Base-by-base conservation (phyloP, 2,888 invertebrate species). In the Archips crataeganus region DNA sequence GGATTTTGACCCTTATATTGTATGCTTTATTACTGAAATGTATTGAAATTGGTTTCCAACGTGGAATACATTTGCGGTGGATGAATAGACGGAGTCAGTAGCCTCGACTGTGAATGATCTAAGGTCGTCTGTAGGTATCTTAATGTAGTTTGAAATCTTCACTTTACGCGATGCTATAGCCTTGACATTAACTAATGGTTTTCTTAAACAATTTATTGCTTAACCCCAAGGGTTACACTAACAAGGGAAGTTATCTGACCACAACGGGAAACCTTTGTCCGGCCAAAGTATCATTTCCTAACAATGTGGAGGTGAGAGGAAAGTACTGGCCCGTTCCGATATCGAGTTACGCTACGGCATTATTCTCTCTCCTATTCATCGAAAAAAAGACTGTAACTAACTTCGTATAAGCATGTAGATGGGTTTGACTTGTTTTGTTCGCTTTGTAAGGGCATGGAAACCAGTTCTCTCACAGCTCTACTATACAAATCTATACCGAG, bases 271-370 rank as follows among this genome's bases (percentile, higher is more conserved):
- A 73, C 77, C 71, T 75, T 74, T 76, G 75, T 77, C 79, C 77
- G 77, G 75, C 74, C 75, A 80, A 82, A 84, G 86, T 88, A 87
- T 89, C 84, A 85, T 85, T 81, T 85, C 78, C 75, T 84, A 82
- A 82, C 82, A 84, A 87, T 83, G 86, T 84, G 84, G 82, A 78
- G 77, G 78, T 78, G 83, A 82, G 82, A 84, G 81, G 79, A 81
- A 73, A 73, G 77, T 78, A 80, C 81, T 82, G 84, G 86, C 87
- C 87, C 84, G 86, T 87, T 81, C 82, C 75, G 82, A 80, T 83
- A 87, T 90, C 85, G 79, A 78, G 86, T 90, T 89, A 87, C 78
- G 86, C 90, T 89, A 87, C 90, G 76, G 68, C 81, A 81, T 86
- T 87, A 86, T 89, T 85, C 88, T 85, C 83, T 83, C 79, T 85